phyloP scores from a whole-genome alignment of 2,888 invertebrate species.

The Erebia epiphron region DNA sequence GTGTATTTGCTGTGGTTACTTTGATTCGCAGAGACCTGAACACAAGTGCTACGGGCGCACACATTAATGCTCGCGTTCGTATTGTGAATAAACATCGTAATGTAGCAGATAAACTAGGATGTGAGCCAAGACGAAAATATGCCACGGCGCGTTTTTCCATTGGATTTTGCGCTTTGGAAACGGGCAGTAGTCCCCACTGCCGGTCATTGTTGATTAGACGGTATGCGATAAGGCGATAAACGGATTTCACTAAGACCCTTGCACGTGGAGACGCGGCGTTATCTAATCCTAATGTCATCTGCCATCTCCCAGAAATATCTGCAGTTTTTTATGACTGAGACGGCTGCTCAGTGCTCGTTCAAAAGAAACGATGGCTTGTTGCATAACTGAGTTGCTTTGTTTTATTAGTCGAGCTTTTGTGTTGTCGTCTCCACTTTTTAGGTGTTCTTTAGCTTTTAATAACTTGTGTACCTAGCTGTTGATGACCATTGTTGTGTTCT shows the following conservation, averaged over 20 bases:
- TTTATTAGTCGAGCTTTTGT: slow-evolving; percentile 30
- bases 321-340: slow-evolving; percentile 37
- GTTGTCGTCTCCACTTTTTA: no score
- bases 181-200: slow-evolving; percentile 67
- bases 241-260: slow-evolving; percentile 42
- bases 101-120: slow-evolving; percentile 84
- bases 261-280: slow-evolving; percentile 20
- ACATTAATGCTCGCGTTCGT: slow-evolving; percentile 80
- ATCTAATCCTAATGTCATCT: slow-evolving; percentile 34
- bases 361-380: slow-evolving; percentile 33
- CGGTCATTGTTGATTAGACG: slow-evolving; percentile 67
- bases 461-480: slow-evolving; percentile 57
- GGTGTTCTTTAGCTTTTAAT: slow-evolving; percentile 27
- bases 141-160: slow-evolving; percentile 82
- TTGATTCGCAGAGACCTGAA: slow-evolving; percentile 51
- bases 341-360: slow-evolving; percentile 33
- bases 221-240: slow-evolving; percentile 57
- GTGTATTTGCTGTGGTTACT: slow-evolving; percentile 39
- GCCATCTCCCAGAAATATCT: slow-evolving; percentile 41
- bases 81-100: slow-evolving; percentile 84
- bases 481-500: slow-evolving; percentile 56
- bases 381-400: slow-evolving; percentile 41
- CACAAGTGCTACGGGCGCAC: slow-evolving; percentile 75
- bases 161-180: slow-evolving; percentile 80
- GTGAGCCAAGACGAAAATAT: slow-evolving; percentile 83